Evolutionary conservation across 2,113 vertebrate genomes (phyloP).

Genomic region (Oryzias curvinotus): DNA sequence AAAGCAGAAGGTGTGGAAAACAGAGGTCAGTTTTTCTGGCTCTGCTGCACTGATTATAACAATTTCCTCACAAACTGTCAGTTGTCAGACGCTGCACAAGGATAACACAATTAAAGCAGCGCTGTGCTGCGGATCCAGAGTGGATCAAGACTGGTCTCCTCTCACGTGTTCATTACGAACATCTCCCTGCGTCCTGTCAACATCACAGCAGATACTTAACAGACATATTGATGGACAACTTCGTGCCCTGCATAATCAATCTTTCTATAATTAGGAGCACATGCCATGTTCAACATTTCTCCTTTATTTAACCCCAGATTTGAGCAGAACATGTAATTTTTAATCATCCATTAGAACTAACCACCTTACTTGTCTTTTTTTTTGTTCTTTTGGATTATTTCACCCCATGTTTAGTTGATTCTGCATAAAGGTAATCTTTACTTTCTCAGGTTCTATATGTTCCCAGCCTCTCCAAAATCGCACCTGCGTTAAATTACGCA

Average conservation of each 20-base stretch:
- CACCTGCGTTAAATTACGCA: no score
- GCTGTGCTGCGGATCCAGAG: background rate
- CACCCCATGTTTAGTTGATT: no score
- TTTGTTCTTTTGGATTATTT: no score
- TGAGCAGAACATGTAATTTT: no score
- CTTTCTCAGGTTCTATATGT: no score
- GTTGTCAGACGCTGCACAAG: background rate
- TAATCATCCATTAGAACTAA: no score
- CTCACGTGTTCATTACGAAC: background rate
- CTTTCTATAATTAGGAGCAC: no score
- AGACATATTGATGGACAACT: background rate
- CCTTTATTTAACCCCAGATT: no score
- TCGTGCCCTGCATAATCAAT: background rate
- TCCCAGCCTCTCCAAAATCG: no score
- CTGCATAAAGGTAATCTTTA: no score
- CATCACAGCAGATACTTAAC: background rate
- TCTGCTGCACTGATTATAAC: conserved; percentile 1
- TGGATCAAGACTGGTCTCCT: background rate
- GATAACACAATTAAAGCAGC: background rate
- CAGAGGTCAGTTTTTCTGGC: background rate
- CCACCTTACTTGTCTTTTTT: no score
- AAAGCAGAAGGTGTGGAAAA: background rate
- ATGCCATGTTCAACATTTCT: no score
- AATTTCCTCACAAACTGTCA: background rate
- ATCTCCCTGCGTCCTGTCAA: background rate